Evolutionary conservation across 1,140 invertebrate species (phyloP), one percentile per base, ranked within the genome.

Genomic region (Branchinecta lindahli): DNA sequence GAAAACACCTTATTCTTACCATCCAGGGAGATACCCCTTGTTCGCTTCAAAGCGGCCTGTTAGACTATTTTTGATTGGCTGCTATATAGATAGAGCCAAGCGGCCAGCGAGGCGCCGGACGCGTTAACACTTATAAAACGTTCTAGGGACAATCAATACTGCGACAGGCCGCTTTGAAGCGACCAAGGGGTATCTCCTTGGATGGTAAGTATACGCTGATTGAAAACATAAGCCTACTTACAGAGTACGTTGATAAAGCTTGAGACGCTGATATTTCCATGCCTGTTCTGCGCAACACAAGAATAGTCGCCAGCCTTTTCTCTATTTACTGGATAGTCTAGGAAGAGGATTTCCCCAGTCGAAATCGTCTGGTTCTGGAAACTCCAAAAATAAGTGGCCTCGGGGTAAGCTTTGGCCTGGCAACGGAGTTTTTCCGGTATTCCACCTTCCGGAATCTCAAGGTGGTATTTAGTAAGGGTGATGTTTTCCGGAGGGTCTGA

Each of bases 401-500:
- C 84, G 1, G 89, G 89, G 75, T 85, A 85, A 45, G 87, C 87
- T 69, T 84, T 86, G 2, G 90, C 89, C 73, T 82, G 82, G 75
- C 92, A 94, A 68, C 84, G 82, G 10, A 94, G 85, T 73, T 85
- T 85, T 66, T 84, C 85, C 6, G 90, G 88, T 70, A 86, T 84
- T 70, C 87, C 84, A 71, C 87, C 85, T 76, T 92, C 91, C 33
- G 84, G 83, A 8, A 95, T 90, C 72, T 86, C 85, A 21, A 93
- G 84, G 44, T 84, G 79, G 61, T 80, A 81, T 10, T 85, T 84
- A 0, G 86, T 87, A 7, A 93, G 87, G 0, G 84, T 87, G 73
- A 92, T 85, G 74, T 91, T 87, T 76, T 92, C 88, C 7, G 92
- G 92, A 70, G 91, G 88, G 84, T 90, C 92, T 94, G 81, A 65